A percentile compares a stretch with the other conserved stretches of the same genome.
Evolutionary conservation across 2,888 invertebrate species (phyloP).

Genomic region (Agrenia bidenticulata): DNA sequence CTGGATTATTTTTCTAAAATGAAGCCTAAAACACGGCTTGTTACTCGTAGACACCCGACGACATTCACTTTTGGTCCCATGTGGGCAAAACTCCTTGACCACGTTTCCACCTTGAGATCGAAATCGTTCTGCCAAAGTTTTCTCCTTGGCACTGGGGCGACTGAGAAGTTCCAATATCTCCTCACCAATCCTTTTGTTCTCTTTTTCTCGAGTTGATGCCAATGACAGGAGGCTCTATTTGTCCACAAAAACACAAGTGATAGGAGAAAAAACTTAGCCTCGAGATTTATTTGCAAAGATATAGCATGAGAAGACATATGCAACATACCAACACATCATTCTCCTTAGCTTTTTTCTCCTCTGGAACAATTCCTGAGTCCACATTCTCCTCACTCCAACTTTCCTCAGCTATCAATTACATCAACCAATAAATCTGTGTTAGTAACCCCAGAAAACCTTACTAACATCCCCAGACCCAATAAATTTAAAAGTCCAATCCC

Average conservation of each 20-base stretch:
- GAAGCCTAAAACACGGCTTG: conserved; percentile 80
- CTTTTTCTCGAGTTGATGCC: conserved; percentile 92
- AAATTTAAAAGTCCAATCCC: not conserved
- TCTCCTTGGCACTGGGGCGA: conserved; percentile 94
- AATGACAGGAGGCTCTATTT: conserved; percentile 77
- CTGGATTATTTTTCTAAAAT: conserved; percentile 96
- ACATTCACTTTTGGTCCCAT: conserved; percentile 91
- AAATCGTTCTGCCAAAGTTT: conserved; percentile 91
- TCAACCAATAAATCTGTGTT: conserved; percentile 6
- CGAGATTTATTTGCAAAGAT: conserved; percentile 2
- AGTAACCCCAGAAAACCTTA: not conserved
- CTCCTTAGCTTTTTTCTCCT: conserved; percentile 15
- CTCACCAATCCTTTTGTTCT: conserved; percentile 91
- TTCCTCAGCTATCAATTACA: conserved; percentile 19
- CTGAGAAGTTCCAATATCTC: conserved; percentile 91
- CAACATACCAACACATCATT: conserved; percentile 18
- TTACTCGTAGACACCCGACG: conserved; percentile 57
- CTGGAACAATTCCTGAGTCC: not conserved
- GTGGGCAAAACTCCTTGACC: conserved; percentile 85
- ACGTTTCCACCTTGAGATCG: conserved; percentile 82
- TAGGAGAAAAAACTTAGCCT: conserved; percentile 1
- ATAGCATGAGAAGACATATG: not conserved
- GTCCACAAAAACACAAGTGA: conserved; percentile 12
- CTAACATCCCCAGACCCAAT: not conserved
- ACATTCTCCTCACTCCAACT: conserved; percentile 12